These are phyloP conservation scores for Takifugu bimaculatus DNA, from an alignment of 2,113 vertebrate species.

Conservation along the genomic window DNA sequence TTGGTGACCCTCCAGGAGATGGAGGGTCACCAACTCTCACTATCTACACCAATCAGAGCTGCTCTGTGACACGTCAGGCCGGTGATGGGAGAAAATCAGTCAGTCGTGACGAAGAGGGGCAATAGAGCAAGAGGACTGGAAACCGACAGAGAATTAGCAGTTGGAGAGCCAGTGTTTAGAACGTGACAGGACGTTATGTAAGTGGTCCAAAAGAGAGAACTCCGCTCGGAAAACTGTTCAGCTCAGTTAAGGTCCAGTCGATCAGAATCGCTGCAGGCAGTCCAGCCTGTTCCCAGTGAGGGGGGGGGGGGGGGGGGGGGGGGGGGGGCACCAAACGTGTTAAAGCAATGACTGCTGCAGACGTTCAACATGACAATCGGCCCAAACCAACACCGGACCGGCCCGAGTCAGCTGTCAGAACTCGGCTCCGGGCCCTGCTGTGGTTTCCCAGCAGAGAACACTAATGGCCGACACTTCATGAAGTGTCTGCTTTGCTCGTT, in stretches of 20 bases:
- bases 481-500: constrained; percentile 1
- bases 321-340: too few relatives aligned
- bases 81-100: constrained; percentile 5
- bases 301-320: too few relatives aligned
- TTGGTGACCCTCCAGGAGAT: constrained; percentile 32
- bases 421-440: too few relatives aligned
- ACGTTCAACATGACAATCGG: neutral
- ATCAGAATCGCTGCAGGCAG: too few relatives aligned
- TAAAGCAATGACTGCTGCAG: too few relatives aligned
- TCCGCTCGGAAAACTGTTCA: neutral
- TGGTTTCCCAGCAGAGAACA: too few relatives aligned
- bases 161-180: constrained; percentile 2
- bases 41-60: constrained; percentile 22
- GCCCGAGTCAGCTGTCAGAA: too few relatives aligned
- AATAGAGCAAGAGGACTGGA: neutral
- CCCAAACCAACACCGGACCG: neutral
- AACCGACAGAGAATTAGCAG: neutral
- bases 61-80: constrained; percentile 18
- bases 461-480: too few relatives aligned
- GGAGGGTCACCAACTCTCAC: constrained; percentile 16
- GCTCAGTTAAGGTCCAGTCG: too few relatives aligned
- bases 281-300: too few relatives aligned
- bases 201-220: constrained; percentile 11
- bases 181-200: constrained; percentile 27
- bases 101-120: neutral